These are phyloP conservation scores for Drosophila mettleri DNA, from an alignment of 2,888 invertebrate species.

Conservation along the genomic window DNA sequence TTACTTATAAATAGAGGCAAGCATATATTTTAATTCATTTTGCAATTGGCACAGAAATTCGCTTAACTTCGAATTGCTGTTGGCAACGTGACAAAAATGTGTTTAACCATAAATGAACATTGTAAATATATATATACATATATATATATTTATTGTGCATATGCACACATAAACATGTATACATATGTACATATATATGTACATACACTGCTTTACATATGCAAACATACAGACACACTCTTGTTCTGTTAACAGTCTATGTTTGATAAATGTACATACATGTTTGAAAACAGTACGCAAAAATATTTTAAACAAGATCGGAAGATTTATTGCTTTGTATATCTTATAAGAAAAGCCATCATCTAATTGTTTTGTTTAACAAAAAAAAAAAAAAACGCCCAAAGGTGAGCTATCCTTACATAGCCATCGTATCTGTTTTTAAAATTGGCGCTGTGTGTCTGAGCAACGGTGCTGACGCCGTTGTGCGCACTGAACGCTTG, in stretches of 20 bases:
- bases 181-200: background rate
- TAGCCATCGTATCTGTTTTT: background rate
- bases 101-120: constrained; percentile 24
- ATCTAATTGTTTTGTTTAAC: background rate
- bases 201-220: background rate
- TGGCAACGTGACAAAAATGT: constrained; percentile 67
- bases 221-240: background rate
- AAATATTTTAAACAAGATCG: background rate
- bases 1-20: constrained; percentile 1
- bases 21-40: constrained; percentile 26
- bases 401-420: background rate
- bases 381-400: background rate
- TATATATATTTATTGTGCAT: background rate
- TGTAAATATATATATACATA: background rate
- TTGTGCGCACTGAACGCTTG: constrained; percentile 23
- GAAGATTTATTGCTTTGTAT: background rate
- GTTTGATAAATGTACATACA: too few species aligned
- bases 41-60: constrained; percentile 36
- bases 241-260: background rate
- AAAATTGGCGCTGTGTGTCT: constrained; percentile 14
- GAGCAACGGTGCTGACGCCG: constrained; percentile 15
- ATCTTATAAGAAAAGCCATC: background rate
- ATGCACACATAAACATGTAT: background rate
- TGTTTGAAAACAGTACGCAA: too few species aligned
- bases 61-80: constrained; percentile 34